Base-by-base conservation (phyloP, 2,888 invertebrate species). In the Cryptus viduatorius region DNA sequence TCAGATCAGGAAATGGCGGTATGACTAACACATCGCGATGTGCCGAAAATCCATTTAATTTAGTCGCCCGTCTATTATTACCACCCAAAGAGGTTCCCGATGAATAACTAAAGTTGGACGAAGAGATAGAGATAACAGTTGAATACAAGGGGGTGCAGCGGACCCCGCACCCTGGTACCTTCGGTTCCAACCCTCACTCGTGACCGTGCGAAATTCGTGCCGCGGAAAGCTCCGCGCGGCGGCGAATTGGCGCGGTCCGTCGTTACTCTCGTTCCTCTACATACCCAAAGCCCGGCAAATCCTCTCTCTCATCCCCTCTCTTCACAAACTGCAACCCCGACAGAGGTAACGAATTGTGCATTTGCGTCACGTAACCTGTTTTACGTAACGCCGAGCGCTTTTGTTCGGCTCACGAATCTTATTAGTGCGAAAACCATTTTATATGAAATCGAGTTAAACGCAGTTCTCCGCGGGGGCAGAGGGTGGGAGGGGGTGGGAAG, bases 351-450 rank as follows among this genome's bases (percentile, higher is more conserved):
- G 89, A 89, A 90, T 92, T 89, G 89, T 87, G 90, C 88, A 92
- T 92, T 90, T 90, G 89, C 89, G 90, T 91, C 91, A 91, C 92
- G 91, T 91, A 91, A 91, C 90, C 88, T 90, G 90, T 91, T 92
- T 92, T 91, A 91, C 90, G 91, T 90, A 87, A 86, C 87, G 86
- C 84, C 83, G 85, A 87, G 85, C 89, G 88, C 92, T 92, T 91
- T 91, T 90, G 91, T 92, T 89, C 90, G 83, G 67, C 83, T 87
- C 86, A 87, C 88, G 90, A 91, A 91, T 92, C 90, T 92, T 91
- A 92, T 92, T 92, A 92, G 87, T 89, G 89, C 75, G 87, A 87
- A 37, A 37, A 89, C 88, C 89, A 89, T 91, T 91, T 91, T 90
- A 87, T 86, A 84, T 86, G 80, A 87, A 89, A 91, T 91, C 87